Evolutionary conservation across 2,797 vertebrate species (phyloP).

Genomic region (Philypnodon macrostomus): DNA sequence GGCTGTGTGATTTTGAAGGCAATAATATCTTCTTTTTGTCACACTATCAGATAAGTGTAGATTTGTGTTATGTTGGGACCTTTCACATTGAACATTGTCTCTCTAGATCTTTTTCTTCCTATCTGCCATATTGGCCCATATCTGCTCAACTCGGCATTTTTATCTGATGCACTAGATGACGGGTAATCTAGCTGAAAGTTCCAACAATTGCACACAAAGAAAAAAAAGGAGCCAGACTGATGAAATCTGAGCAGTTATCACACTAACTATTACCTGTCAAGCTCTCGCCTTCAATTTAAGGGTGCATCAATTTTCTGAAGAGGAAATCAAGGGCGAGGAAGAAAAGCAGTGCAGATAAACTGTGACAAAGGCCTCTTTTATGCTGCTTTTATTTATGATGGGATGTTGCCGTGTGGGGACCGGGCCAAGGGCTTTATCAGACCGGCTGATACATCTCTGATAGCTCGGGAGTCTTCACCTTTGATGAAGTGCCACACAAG

Average conservation of each 20-base stretch:
- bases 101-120: conserved; percentile 83
- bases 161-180: conserved; percentile 97
- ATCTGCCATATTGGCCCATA: conserved; percentile 81
- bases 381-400: conserved; percentile 94
- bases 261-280: conserved; percentile 99
- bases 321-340: conserved; percentile 99
- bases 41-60: conserved; percentile 85
- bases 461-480: conserved; percentile 91
- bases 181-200: conserved; percentile 99
- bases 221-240: conserved; percentile 81
- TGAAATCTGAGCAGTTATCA: conserved; percentile 99
- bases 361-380: conserved; percentile 97
- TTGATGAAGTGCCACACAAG: conserved; percentile 94
- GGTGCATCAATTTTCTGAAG: conserved; percentile 99
- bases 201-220: conserved; percentile 94
- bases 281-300: conserved; percentile 98
- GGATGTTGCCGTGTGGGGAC: conserved; percentile 93
- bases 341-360: conserved; percentile 98
- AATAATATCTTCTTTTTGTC: conserved; percentile 71
- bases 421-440: conserved; percentile 90
- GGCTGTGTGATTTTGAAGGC: no score
- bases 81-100: conserved; percentile 65
- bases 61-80: conserved; percentile 54
- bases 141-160: conserved; percentile 82
- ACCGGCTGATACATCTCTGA: conserved; percentile 96